Conservation (phyloP, 1,140 invertebrate genomes). For the Calosoma granatense region DNA sequence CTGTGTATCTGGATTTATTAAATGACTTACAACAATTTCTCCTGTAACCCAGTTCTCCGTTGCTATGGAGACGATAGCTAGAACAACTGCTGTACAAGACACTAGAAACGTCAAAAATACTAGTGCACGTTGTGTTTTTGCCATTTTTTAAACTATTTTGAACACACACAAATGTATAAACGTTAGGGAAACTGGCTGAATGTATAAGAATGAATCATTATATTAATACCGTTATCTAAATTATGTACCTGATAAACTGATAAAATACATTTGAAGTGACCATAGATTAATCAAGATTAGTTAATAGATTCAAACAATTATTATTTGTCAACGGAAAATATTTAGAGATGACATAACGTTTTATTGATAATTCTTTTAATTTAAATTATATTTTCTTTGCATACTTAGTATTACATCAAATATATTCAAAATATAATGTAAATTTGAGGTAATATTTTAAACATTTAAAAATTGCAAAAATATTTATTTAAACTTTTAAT, state of each 20-base stretch:
- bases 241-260: not conserved
- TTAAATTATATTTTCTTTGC: too few relatives aligned
- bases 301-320: too few relatives aligned
- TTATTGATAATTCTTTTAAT: too few relatives aligned
- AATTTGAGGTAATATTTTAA: too few relatives aligned
- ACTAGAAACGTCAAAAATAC: conserved; percentile 16
- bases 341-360: too few relatives aligned
- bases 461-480: too few relatives aligned
- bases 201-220: not conserved
- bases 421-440: too few relatives aligned
- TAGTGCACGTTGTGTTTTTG: conserved; percentile 17
- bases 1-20: not conserved
- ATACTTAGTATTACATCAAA: too few relatives aligned
- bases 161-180: not conserved
- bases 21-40: not conserved
- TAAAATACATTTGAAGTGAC: too few relatives aligned
- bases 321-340: too few relatives aligned
- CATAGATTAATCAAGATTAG: too few relatives aligned
- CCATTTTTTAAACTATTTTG: conserved; percentile 16
- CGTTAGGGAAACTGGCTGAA: not conserved
- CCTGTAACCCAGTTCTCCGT: conserved; percentile 18
- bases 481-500: too few relatives aligned
- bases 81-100: conserved; percentile 16
- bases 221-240: not conserved
- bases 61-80: conserved; percentile 17